phyloP scores from a whole-genome alignment of 2,888 invertebrate genomes.

The Sericinus montela region DNA sequence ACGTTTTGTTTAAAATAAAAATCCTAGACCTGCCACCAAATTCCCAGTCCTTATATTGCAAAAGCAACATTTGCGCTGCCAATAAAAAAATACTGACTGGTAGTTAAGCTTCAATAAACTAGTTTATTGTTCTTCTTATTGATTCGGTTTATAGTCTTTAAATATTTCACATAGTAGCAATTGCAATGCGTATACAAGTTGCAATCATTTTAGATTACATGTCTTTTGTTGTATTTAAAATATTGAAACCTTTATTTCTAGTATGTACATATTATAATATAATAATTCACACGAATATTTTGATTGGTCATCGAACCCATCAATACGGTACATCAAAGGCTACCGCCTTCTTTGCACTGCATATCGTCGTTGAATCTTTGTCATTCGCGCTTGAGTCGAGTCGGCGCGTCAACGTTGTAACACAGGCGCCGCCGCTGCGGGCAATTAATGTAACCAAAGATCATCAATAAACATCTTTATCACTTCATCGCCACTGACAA shows the following conservation, averaged over 20 bases:
- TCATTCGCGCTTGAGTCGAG: constrained; percentile 63
- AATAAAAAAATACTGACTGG: constrained; percentile 48
- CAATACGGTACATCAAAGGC: constrained; percentile 61
- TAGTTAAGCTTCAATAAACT: constrained; percentile 49
- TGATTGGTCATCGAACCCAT: constrained; percentile 68
- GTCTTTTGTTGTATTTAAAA: background rate
- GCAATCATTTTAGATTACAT: background rate
- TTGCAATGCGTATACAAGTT: constrained; percentile 5
- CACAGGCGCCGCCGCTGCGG: constrained; percentile 69
- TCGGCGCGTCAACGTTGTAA: constrained; percentile 51
- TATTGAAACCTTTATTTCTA: background rate
- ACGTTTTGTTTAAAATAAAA: constrained; percentile 61
- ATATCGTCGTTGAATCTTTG: constrained; percentile 69
- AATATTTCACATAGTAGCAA: constrained; percentile 21
- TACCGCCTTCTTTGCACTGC: constrained; percentile 48
- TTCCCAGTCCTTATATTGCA: constrained; percentile 67
- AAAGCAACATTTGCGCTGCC: constrained; percentile 59
- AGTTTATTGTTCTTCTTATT: constrained; percentile 43
- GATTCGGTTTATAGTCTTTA: constrained; percentile 27
- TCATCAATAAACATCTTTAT: constrained; percentile 78
- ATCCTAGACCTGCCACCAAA: constrained; percentile 61
- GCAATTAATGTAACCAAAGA: constrained; percentile 75
- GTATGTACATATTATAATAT: background rate
- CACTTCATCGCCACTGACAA: constrained; percentile 72
- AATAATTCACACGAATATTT: constrained; percentile 46